Evolutionary conservation across 2,797 vertebrate species (phyloP), one percentile per base, ranked within the genome.

Genomic region (Philypnodon macrostomus): DNA sequence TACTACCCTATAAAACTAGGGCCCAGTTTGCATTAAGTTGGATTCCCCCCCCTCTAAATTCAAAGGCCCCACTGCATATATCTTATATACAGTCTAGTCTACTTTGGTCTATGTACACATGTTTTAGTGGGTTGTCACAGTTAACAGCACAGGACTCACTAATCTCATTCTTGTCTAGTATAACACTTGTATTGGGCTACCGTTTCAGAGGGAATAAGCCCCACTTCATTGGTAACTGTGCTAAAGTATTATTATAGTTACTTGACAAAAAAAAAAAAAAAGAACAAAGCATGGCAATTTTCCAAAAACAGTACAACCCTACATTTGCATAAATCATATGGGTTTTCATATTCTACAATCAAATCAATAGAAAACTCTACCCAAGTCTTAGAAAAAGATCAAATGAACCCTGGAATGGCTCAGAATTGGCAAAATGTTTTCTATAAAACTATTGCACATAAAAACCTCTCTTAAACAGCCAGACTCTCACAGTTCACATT

Each of bases 1-100:
- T 55, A 52, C 31, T 13, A 58, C 84, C 85, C 85, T 88, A 85
- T 85, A 88, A 82, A 90, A 88, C 86, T 86, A 89, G 87, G 80
- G 83, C 39, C 41, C 12, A 55, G 51, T 48, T 34, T 15, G 36
- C 42, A 54, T 49, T 17, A 51, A 63, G 53, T 67, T 9, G 54
- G 69, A 45, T 23, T 57, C 38, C 58, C 30, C 50, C 64, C 24
- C 54, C 15, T 19, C 53, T 58, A 40, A 64, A 56, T 51, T 66
- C 2, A 32, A 50, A 47, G 29, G 53, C 7, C 66, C 39, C 37
- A 51, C 34, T 53, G 45, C 8, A 45, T 30, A 53, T 41, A 26
- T 21, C 24, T 13, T 12, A 27, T 23, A 23, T 23, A 23, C 21
- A 3, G 3, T 26, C 38, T 40, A 24, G 12, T 24, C 46, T 65